Conservation (phyloP, 2,113 vertebrate species). For the Oxyura jamaicensis region DNA sequence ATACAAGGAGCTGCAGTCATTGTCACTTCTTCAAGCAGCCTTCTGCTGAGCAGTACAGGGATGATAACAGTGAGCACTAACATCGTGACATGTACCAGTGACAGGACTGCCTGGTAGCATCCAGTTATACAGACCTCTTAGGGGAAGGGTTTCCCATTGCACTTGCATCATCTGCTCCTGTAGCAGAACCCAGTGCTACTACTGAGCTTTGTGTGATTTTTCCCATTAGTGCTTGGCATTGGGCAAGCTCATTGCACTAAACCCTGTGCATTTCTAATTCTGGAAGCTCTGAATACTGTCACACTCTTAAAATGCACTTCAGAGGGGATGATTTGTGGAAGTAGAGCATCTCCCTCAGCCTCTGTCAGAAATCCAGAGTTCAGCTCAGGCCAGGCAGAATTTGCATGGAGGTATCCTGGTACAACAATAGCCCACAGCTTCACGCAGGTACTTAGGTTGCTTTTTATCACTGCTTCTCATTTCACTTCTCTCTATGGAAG, state of each 20-base stretch:
- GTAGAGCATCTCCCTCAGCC: neutral
- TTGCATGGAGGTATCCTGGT: neutral
- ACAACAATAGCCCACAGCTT: neutral
- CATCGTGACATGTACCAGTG: neutral
- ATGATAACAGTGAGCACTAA: neutral
- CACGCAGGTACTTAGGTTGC: too few relatives aligned
- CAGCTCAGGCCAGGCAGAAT: neutral
- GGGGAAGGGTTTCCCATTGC: neutral
- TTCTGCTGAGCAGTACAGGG: neutral
- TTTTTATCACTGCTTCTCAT: neutral
- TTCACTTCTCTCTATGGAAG: neutral
- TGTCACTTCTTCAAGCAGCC: neutral
- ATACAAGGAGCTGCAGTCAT: neutral
- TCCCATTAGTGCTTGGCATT: neutral
- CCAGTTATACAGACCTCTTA: neutral
- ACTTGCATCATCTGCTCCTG: neutral
- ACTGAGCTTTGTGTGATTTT: neutral
- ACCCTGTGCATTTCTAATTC: neutral
- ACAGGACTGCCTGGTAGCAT: neutral
- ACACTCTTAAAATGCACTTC: accelerated
- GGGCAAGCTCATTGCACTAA: neutral
- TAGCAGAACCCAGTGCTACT: neutral
- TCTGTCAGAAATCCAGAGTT: neutral
- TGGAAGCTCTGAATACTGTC: neutral
- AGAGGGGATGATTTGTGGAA: neutral